Conservation (phyloP, 2,797 vertebrate genomes). For the Chaenodraco wilsoni region DNA sequence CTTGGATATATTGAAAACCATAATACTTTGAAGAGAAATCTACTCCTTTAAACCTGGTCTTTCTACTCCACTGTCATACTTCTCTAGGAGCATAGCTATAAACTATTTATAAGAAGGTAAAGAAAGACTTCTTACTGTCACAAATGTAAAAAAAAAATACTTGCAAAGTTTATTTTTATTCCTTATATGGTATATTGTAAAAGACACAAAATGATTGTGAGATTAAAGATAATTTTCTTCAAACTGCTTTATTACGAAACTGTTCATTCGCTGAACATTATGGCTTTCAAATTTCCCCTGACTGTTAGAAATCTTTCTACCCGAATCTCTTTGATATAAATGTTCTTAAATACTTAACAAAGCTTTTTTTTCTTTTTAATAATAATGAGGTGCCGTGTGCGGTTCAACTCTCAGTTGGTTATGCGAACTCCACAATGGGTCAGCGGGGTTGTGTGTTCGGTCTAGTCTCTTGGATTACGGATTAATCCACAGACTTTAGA, state of each 20-base stretch:
- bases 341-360: neutral
- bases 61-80: neutral
- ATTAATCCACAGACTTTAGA: conserved; percentile 51
- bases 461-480: conserved; percentile 49
- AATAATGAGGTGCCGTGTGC: conserved; percentile 15
- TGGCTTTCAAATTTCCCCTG: conserved; percentile 3
- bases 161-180: neutral
- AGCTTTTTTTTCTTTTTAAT: neutral
- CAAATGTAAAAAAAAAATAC: neutral
- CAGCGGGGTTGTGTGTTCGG: conserved; percentile 40
- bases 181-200: neutral
- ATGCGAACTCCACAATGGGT: conserved; percentile 43
- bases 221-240: conserved; percentile 3
- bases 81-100: neutral
- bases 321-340: neutral
- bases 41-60: neutral
- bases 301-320: neutral
- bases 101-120: neutral
- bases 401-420: conserved; percentile 27
- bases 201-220: neutral
- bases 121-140: neutral
- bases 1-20: neutral
- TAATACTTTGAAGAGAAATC: too few relatives aligned
- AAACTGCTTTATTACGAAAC: conserved; percentile 9
- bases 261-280: neutral